Evolutionary conservation across 2,113 vertebrate species (phyloP).

Genomic region (Seriola aureovittata): DNA sequence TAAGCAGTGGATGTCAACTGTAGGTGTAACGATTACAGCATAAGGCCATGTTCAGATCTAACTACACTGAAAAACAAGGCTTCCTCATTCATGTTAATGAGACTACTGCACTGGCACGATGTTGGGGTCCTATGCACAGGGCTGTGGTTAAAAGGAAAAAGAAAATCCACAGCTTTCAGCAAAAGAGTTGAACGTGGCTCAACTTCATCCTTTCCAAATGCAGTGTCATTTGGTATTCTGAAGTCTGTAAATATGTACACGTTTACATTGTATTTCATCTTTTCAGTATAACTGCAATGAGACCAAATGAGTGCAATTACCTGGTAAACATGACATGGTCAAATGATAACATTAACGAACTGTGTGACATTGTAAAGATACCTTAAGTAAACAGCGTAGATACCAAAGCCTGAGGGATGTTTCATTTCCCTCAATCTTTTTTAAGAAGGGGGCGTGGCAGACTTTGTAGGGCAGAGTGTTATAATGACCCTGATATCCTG

Average conservation of each 20-base stretch:
- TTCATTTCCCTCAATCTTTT: conserved; percentile 5
- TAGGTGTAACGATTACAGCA: not conserved
- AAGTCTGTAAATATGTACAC: not conserved
- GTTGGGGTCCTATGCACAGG: not conserved
- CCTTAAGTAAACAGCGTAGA: not conserved
- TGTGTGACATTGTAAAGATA: not conserved
- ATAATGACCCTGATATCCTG: conserved; percentile 47
- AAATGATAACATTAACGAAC: not conserved
- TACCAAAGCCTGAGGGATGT: conserved; percentile 24
- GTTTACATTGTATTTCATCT: not conserved
- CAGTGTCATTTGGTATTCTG: not conserved
- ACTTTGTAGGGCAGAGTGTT: conserved; percentile 20
- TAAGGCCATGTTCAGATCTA: not conserved
- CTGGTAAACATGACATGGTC: not conserved
- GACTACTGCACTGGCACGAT: not conserved
- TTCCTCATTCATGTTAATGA: not conserved
- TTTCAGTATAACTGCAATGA: conserved; percentile 11
- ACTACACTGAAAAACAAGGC: not conserved
- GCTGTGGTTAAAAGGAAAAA: not conserved
- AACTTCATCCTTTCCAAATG: not conserved
- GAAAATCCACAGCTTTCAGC: not conserved
- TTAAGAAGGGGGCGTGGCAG: conserved; percentile 33
- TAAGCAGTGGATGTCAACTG: not conserved
- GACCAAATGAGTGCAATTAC: not conserved
- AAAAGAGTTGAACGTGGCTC: not conserved